Evolutionary conservation across 2,113 vertebrate genomes (phyloP).

Genomic region (Mustelus asterias): DNA sequence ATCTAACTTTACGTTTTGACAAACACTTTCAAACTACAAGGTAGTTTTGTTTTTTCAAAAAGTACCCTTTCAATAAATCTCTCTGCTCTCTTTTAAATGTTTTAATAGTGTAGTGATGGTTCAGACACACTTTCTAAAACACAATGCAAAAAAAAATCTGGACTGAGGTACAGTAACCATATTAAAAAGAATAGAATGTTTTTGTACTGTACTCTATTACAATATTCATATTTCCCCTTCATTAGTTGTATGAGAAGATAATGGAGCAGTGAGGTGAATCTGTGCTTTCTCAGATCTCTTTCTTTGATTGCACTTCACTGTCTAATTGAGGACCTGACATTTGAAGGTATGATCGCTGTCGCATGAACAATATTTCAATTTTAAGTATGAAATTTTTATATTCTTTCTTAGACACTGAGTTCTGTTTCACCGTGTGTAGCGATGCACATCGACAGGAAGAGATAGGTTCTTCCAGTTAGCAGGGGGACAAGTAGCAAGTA

Average conservation of each 20-base stretch:
- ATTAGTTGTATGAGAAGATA: background rate
- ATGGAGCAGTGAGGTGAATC: background rate
- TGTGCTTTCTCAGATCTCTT: background rate
- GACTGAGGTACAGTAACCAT: background rate
- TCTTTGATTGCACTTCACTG: background rate
- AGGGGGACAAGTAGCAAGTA: background rate
- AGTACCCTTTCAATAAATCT: background rate
- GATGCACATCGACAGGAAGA: background rate
- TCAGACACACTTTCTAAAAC: background rate
- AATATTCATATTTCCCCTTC: background rate
- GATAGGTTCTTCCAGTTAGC: background rate
- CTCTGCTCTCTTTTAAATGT: background rate
- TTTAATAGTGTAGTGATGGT: background rate
- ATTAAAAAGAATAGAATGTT: background rate
- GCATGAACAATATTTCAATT: background rate
- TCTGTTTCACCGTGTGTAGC: background rate
- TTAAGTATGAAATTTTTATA: background rate
- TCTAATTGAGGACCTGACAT: background rate
- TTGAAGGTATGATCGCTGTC: background rate
- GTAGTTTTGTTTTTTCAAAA: background rate
- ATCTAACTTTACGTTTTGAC: background rate
- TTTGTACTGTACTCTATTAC: background rate
- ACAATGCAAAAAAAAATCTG: background rate
- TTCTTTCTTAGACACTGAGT: background rate
- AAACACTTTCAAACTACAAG: background rate